phyloP scores from a whole-genome alignment of 2,113 vertebrate genomes.

The Eulemur rufifrons region DNA sequence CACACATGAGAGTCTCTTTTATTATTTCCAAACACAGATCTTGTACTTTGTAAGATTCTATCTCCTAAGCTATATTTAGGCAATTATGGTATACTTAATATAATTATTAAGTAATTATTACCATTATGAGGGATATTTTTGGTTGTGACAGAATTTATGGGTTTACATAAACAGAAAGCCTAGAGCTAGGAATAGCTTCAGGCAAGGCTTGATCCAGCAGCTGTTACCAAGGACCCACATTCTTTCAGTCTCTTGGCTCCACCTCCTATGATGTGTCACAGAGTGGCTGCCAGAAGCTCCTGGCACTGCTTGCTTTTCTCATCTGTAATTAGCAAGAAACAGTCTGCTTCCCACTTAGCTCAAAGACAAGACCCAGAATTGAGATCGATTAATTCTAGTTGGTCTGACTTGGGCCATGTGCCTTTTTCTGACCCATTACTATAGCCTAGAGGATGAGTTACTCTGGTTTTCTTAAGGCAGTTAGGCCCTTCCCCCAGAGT shows the following conservation, averaged over 20 bases:
- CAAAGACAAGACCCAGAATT: neutral
- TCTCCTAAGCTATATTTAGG: neutral
- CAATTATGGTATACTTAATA: neutral
- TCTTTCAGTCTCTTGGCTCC: neutral
- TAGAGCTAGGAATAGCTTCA: slow-evolving; percentile 1
- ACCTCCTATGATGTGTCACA: neutral
- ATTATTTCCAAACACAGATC: slow-evolving; percentile 41
- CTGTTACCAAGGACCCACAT: neutral
- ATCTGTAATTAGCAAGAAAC: neutral
- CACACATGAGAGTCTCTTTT: neutral
- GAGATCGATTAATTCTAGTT: neutral
- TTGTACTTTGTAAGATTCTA: slow-evolving; percentile 31
- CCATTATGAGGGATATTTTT: slow-evolving; percentile 35
- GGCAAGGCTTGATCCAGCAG: slow-evolving; percentile 53
- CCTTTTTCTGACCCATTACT: slow-evolving; percentile 18
- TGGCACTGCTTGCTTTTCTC: neutral
- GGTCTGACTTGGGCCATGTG: neutral
- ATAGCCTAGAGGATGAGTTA: neutral
- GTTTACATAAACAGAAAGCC: neutral
- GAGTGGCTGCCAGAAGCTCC: neutral
- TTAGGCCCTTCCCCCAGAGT: neutral
- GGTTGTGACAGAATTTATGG: neutral
- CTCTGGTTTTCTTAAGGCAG: neutral
- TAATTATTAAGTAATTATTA: slow-evolving; percentile 11
- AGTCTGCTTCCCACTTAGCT: neutral